Evolutionary conservation across 64 coral and sea anemone genomes (phyloP), one percentile per base, ranked within the genome.

Genomic region (Stylophora pistillata): DNA sequence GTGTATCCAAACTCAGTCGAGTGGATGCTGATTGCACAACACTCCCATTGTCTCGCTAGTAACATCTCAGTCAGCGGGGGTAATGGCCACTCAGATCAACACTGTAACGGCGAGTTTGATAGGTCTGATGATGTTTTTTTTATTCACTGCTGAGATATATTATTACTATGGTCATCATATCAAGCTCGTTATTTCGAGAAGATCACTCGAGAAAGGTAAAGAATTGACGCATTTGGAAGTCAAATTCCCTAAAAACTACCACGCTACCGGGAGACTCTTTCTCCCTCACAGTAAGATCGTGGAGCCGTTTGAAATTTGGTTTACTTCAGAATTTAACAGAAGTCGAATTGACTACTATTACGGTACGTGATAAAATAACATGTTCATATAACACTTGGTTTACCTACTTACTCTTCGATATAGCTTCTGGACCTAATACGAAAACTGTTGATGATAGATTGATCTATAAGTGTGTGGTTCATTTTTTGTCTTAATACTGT

Each of bases 301-400:
- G 84, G 97, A 99, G 15, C 97, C 97, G 4, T 99, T 99, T 58
- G 90, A 99, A 47, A 91, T 90, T 58, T 99, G 93, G 93, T 99
- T 92, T n/a, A 83, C 90, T 1, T 88, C 87, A 23, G 85, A 95
- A 15, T 89, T 88, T 34, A 95, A 95, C 78, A 70, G 90, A 56
- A 99, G 97, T 94, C 87, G 97, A 30, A 99, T 99, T 70, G 97
- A 99, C 62, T 99, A 99, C 73, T 99, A 99, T 90, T 93, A 93
- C 83, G 97, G 97, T 95, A 93, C 72, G 76, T 88, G 53, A 4
- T 55, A 2, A 54, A 10, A 33, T 53, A 33, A 47, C 27, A 76
- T 33, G 11, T 47, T 47, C 18, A 34, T 76, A 15, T 47, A 7
- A 5, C 29, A 18, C 15, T 26, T 74, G 11, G 15, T 16, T 7